These are phyloP conservation scores for Glossophaga mutica DNA, from an alignment of 2,797 vertebrate species.

Conservation along the genomic window DNA sequence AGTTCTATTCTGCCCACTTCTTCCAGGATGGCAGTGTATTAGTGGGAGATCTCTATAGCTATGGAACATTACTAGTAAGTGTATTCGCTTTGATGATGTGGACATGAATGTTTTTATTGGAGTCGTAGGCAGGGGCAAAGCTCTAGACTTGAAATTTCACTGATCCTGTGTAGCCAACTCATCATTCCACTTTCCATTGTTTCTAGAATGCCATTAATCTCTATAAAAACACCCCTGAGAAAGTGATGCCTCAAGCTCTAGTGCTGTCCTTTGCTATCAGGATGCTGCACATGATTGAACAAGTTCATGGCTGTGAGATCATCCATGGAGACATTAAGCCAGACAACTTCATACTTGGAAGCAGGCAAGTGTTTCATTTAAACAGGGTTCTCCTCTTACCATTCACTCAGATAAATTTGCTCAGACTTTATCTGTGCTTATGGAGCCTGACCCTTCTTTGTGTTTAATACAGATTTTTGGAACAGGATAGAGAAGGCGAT, in stretches of 20 bases:
- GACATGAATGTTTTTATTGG: not conserved
- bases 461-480: slow-evolving; percentile 87
- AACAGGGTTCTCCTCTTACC: not conserved
- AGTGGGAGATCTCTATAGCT: slow-evolving; percentile 89
- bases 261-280: slow-evolving; percentile 90
- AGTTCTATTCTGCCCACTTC: slow-evolving; percentile 87
- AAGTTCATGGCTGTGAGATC: slow-evolving; percentile 86
- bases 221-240: slow-evolving; percentile 88
- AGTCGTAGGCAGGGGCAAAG: not conserved
- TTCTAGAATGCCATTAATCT: slow-evolving; percentile 91
- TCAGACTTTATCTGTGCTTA: not conserved
- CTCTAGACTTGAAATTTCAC: not conserved
- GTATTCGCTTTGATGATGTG: fast-evolving
- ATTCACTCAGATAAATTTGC: not conserved
- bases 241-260: slow-evolving; percentile 92
- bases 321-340: slow-evolving; percentile 97
- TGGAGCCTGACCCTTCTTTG: not conserved
- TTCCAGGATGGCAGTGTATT: slow-evolving; percentile 93
- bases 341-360: slow-evolving; percentile 94
- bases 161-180: not conserved
- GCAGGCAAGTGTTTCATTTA: slow-evolving; percentile 82
- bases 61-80: slow-evolving; percentile 91
- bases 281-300: slow-evolving; percentile 92
- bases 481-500: slow-evolving; percentile 83
- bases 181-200: not conserved